Base-by-base conservation (phyloP, 2,888 invertebrate species). In the Acanthacorydalis orientalis region DNA sequence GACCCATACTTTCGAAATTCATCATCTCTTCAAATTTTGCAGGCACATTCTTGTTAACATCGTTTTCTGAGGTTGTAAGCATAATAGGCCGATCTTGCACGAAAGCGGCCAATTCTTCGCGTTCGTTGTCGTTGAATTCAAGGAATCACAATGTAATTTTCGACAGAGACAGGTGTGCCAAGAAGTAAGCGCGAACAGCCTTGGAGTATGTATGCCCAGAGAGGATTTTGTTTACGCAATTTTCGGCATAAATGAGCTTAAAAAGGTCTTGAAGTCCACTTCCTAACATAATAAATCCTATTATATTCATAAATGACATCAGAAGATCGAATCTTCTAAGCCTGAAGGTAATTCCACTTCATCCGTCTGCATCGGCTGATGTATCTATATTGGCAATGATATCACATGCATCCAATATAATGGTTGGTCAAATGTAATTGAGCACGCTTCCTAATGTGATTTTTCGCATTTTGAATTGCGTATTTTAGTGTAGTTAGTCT, bases 11-110 rank as follows among this genome's bases (percentile, higher is more conserved):
- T 51, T 54, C 54, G 6, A 52, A 31, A 3, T 10, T 72, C 72
- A 72, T 70, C 67, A 68, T 69, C 69, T 72, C 69, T 68, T 70
- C 68, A 67, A 68, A 71, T 68, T 62, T 64, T 56, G 44, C 37
- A 8, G 44, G 31, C 34, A 51, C 39, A 44, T 52, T 43, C 39
- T 42, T 33, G 23, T 9, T 9, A 9, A 34, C 9, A 11, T 8
- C 9, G 11, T 34, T 34, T 9, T 34, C 9, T 34, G 11, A 9
- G 11, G 34, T 11, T 34, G 8, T 11, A 34, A 34, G 11, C 8
- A 34, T 34, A 9, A 8, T 34, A 9, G 34, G 8, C 11, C 34
- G 8, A 34, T 34, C 34, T 9, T 9, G 8, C 8, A 9, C 34
- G 11, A 11, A 9, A 34, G 9, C 37, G 46, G 47, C 38, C 48